Evolutionary conservation across 2,113 vertebrate genomes (phyloP), one percentile per base, ranked within the genome.

Genomic region (Arothron firmamentum): DNA sequence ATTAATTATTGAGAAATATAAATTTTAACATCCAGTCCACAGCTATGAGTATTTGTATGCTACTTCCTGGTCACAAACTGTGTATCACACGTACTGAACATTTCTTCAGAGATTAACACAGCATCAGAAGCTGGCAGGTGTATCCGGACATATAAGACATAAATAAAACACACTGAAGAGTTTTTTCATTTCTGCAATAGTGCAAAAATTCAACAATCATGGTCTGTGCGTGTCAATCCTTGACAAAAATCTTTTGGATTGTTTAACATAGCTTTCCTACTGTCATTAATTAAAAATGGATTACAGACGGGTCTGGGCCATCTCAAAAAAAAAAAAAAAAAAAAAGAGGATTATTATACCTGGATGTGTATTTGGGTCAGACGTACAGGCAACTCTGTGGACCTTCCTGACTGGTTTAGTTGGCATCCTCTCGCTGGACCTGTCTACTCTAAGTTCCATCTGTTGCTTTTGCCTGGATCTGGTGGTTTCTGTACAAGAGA

Each of bases 401-500:
- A 96, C 88, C 87, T 96, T 99, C 75, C 94, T 85, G 34, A 94
- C 89, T 52, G 93, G 92, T 72, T 90, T 95, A 18, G 85, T 70
- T 19, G 83, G 47, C 84, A 89, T 94, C 84, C 88, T 94, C 77
- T 93, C 93, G 81, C 86, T 94, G 58, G 66, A 88, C 77, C 80
- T 78, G 64, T 92, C 93, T 75, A 25, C 9, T 41, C 84, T 91
- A 55, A 81, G 89, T 31, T 85, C 78, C 66, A 82, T 92, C 51
- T 86, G 90, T n/a, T 74, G 80, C 15, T 77, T 83, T 25, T 70
- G 56, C 50, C 74, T 88, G 17, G 59, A 85, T 85, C 91, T 75
- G 70, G 59, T 71, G 72, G 53, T 76, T 52, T 90, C 89, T 90
- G 67, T 48, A 21, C n/a, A 80, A 6, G 67, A 8, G 8, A 42